Base-by-base conservation (phyloP, 2,888 invertebrate species). In the Operophtera brumata region DNA sequence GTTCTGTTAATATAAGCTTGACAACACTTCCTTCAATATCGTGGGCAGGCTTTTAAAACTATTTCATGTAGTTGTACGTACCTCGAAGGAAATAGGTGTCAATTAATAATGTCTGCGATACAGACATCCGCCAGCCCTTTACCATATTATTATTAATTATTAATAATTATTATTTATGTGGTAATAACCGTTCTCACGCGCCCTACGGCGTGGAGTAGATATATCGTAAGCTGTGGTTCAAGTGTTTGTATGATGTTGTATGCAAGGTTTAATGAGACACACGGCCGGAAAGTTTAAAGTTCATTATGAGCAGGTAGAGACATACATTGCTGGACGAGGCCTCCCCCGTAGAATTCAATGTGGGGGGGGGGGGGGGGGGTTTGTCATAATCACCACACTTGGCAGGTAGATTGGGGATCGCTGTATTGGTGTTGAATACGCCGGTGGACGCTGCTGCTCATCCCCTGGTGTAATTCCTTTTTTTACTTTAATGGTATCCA, bases 101-200 rank as follows among this genome's bases (percentile, higher is more conserved):
- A 47, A 37, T 43, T 47, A 53, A 39, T 12, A 37, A 35, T 12
- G 25, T 13, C 10, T 36, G 41, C 41, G 35, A 42, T 30, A 42
- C 42, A n/a, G 3, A 47, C 37, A 42, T 59, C 59, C 56, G 51
- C 51, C 25, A 49, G 48, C 46, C 58, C 52, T 49, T 48, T 30
- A 47, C 36, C 43, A 34, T 40, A 10, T 46, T 26, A 28, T 34
- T 47, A 53, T 28, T 39, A 53, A n/a, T 26, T 47, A 42, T 46
- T 32, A 40, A 10, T 37, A 44, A 48, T 47, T 37, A 41, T 46
- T 52, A 47, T 47, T 47, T 36, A 47, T 53, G 36, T 36, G 35
- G 42, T 42, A 47, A 44, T 57, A 46, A 42, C 39, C 26, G 14
- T 35, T 50, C 54, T 50, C 54, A 54, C 56, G 53, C 47, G 53